Evolutionary conservation across 2,888 invertebrate species (phyloP).

Genomic region (Lithosia quadra): DNA sequence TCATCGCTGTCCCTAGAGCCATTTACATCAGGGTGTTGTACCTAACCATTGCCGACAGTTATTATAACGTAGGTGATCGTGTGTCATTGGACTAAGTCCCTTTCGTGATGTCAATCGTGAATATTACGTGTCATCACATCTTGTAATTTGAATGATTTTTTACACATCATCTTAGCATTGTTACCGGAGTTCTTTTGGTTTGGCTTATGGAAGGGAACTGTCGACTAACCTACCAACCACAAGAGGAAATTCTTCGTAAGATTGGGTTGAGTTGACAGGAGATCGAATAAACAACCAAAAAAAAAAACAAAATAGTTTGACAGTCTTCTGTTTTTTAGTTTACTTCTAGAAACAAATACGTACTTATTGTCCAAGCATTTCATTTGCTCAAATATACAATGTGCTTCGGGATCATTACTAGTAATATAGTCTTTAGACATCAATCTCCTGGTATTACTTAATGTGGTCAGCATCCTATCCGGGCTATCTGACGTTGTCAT

Average conservation of each 20-base stretch:
- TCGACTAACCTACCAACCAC: no score
- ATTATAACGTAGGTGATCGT: neutral
- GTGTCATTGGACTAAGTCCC: neutral
- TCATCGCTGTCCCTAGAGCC: neutral
- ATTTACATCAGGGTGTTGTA: neutral
- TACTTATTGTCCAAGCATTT: slow-evolving; percentile 7
- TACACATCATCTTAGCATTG: no score
- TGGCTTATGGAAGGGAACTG: no score
- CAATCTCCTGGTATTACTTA: neutral
- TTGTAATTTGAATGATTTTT: no score
- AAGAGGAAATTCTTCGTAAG: no score
- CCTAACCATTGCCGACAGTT: neutral
- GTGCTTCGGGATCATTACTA: slow-evolving; percentile 1
- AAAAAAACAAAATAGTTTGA: no score
- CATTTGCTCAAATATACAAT: slow-evolving; percentile 2
- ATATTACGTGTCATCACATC: no score
- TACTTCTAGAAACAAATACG: neutral
- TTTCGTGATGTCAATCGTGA: neutral
- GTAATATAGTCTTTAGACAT: neutral
- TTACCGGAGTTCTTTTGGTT: no score
- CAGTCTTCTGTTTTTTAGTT: no score
- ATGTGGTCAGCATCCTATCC: neutral
- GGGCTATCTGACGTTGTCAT: neutral
- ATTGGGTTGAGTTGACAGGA: no score
- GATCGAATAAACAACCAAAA: no score